Evolutionary conservation across 2,888 invertebrate genomes (phyloP), one percentile per base, ranked within the genome.

Genomic region (Petrolisthes cinctipes): DNA sequence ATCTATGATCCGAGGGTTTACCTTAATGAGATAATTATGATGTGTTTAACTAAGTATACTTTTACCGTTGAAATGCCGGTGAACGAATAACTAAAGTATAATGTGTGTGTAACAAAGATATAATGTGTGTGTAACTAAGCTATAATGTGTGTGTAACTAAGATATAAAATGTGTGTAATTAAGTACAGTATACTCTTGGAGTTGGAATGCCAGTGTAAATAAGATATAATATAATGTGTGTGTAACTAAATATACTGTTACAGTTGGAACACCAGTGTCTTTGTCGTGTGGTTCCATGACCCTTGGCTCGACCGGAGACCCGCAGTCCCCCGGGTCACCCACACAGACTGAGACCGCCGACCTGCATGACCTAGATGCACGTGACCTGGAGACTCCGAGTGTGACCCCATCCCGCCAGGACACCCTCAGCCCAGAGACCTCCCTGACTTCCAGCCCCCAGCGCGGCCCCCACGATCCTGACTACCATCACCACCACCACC

Each of bases 261-360:
- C 90, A 90, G 91, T 90, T 83, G 92, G 92, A 82, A 92, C 92
- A 86, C 91, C 92, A 91, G 92, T 92, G 86, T 93, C 93, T 89
- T 92, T 92, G 91, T 93, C 93, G 71, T 92, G 92, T 92, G 93
- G 92, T 83, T 93, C 92, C 91, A 92, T 92, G 85, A 91, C 90
- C 53, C 85, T 91, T 71, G 88, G 90, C 94, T 95, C 94, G 95
- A 95, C 95, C 95, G 96, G 90, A 7, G 89, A 89, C 56, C 85
- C 86, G 17, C 89, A 89, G 71, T 90, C 90, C 66, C 90, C 91
- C 20, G 89, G 86, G 6, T 90, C 90, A 53, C 89, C 88, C 4
- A 90, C 90, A n/a, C 87, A 89, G 85, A 86, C 85, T 11, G 89
- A 89, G 81, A 85, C 89, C 14, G 82, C 88, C 20, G 89, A 88